phyloP scores from a whole-genome alignment of 2,113 vertebrate species.

The Ammodytes dubius region DNA sequence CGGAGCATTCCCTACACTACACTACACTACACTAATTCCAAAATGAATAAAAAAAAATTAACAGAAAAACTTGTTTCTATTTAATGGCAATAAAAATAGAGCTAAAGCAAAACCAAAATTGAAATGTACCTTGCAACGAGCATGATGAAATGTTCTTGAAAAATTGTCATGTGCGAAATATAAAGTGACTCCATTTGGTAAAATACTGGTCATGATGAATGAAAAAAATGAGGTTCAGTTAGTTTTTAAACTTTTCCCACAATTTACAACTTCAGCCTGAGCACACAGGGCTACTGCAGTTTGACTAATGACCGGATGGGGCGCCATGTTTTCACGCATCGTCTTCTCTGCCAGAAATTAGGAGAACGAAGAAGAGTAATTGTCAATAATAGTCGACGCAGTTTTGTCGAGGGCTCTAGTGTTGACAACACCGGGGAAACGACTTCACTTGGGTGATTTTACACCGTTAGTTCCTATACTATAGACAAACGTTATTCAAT shows the following conservation, averaged over 20 bases:
- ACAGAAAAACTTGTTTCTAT: too few relatives aligned
- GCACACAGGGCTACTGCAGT: neutral
- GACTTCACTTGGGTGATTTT: constrained; percentile 13
- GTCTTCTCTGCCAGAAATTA: neutral
- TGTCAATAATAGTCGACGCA: neutral
- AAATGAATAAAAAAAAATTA: too few relatives aligned
- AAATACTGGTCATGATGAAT: neutral
- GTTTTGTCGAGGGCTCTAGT: neutral
- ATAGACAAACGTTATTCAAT: neutral
- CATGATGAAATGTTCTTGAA: too few relatives aligned
- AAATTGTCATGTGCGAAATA: too few relatives aligned
- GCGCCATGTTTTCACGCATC: neutral
- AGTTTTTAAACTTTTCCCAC: neutral
- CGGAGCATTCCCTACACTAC: too few relatives aligned
- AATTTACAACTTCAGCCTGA: neutral
- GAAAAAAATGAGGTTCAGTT: neutral
- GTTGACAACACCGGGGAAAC: neutral
- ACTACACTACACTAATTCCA: too few relatives aligned
- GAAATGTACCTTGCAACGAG: too few relatives aligned
- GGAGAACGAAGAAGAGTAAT: constrained; percentile 21
- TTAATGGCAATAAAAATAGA: too few relatives aligned
- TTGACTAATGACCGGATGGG: neutral
- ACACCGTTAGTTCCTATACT: accelerated
- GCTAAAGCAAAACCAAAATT: too few relatives aligned
- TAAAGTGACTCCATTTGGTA: too few relatives aligned